Evolutionary conservation across 2,888 invertebrate species (phyloP).

Genomic region (Tipula vernalis): DNA sequence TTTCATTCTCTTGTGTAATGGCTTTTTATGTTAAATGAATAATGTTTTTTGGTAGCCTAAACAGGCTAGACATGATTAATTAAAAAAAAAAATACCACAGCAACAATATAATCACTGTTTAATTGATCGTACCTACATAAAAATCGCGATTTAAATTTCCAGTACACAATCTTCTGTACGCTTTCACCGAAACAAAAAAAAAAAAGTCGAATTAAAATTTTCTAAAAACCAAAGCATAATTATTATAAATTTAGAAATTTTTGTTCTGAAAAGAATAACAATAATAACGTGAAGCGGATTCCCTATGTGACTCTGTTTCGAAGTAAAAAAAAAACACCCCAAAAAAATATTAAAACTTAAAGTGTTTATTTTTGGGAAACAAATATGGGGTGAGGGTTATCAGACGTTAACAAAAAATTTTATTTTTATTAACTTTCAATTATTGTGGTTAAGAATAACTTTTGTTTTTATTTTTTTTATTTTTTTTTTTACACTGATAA

Average conservation of each 20-base stretch:
- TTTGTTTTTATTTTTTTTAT: too few relatives aligned
- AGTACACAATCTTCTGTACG: neutral
- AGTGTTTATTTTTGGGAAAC: neutral
- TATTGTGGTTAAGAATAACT: neutral
- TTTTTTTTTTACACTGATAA: neutral
- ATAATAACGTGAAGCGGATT: neutral
- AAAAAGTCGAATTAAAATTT: neutral
- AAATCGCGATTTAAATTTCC: neutral
- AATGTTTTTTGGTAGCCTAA: neutral
- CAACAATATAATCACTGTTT: neutral
- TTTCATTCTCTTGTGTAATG: too few relatives aligned
- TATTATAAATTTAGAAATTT: neutral
- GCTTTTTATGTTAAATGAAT: neutral
- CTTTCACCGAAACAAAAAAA: neutral
- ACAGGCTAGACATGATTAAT: neutral
- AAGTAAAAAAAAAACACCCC: neutral
- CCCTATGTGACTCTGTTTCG: neutral
- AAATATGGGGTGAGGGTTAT: neutral
- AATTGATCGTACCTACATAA: neutral
- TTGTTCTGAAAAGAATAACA: neutral
- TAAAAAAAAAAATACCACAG: neutral
- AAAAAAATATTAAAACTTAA: neutral
- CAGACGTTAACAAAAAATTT: neutral
- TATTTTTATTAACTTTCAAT: neutral
- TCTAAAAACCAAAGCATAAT: neutral